These are phyloP conservation scores for Podocnemis expansa DNA, from an alignment of 2,113 vertebrate genomes.

Conservation along the genomic window DNA sequence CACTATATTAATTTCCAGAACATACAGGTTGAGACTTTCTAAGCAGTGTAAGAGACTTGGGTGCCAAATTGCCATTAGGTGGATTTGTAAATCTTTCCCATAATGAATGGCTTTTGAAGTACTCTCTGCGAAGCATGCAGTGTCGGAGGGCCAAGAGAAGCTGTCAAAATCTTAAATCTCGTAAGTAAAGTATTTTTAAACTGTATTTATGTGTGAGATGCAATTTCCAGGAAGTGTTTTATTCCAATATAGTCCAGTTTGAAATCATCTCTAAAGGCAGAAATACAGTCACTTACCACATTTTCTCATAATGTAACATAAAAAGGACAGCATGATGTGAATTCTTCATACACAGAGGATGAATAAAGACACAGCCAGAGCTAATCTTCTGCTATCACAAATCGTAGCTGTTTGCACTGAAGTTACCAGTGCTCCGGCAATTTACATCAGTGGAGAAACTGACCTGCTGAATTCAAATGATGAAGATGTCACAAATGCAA, in stretches of 20 bases:
- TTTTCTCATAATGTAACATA: not conserved
- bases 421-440: not conserved
- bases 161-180: fast-evolving
- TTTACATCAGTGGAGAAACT: not conserved
- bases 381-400: not conserved
- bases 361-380: not conserved
- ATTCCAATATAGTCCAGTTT: not conserved
- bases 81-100: too few species aligned
- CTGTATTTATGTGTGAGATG: fast-evolving
- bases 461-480: not conserved
- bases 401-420: too few species aligned
- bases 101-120: not conserved
- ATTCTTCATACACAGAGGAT: not conserved
- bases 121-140: fast-evolving
- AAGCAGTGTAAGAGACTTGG: not conserved
- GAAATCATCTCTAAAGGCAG: not conserved
- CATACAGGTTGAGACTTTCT: not conserved
- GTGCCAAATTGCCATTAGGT: not conserved
- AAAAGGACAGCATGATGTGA: not conserved
- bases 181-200: fast-evolving
- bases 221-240: not conserved
- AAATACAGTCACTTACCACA: not conserved
- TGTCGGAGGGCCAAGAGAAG: not conserved
- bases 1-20: not conserved
- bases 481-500: not conserved